Conservation (phyloP, 1,140 invertebrate species). For the Tachypleus tridentatus region DNA sequence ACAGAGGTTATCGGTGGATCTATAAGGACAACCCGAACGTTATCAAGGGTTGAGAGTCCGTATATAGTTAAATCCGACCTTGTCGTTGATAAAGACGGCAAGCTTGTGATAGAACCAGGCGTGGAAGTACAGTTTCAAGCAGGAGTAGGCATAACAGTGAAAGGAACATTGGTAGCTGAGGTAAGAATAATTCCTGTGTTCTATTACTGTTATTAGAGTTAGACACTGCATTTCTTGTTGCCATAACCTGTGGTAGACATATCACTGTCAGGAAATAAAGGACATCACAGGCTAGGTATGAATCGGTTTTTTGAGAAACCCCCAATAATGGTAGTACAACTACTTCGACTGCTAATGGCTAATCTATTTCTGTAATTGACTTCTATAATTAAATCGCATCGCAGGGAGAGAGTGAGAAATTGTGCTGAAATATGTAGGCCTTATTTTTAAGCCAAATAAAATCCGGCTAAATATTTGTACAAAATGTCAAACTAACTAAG, state of each 20-base stretch:
- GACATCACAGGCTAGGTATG: background rate
- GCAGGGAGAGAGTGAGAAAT: no score
- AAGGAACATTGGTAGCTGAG: constrained; percentile 65
- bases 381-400: no score
- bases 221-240: background rate
- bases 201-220: constrained; percentile 1
- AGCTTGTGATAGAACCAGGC: constrained; percentile 69
- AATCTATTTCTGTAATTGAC: background rate
- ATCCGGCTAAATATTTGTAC: no score
- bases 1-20: no score
- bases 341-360: background rate
- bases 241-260: background rate
- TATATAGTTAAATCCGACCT: constrained; percentile 66
- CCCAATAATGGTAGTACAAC: background rate
- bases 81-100: constrained; percentile 53
- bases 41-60: constrained; percentile 34
- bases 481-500: no score
- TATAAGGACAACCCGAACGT: background rate
- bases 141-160: constrained; percentile 78
- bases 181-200: constrained; percentile 43
- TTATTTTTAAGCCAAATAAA: no score
- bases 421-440: no score
- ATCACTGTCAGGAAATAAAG: no score
- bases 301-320: background rate
- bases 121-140: constrained; percentile 71